Evolutionary conservation across 1,140 invertebrate species (phyloP).

Genomic region (Drosophila ambigua): DNA sequence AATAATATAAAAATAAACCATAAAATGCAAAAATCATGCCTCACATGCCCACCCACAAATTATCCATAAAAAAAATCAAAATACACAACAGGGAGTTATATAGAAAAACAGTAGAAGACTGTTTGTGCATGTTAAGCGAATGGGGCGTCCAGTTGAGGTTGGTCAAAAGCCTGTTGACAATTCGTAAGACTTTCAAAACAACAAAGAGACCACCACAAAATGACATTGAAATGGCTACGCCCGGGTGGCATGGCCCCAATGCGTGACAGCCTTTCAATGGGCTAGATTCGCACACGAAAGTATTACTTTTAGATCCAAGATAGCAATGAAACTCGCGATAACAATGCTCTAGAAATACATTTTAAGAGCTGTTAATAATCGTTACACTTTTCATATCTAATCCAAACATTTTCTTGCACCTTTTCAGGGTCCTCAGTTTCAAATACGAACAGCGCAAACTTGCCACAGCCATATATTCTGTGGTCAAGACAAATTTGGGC

Average conservation of each 20-base stretch:
- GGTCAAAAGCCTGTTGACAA: constrained; percentile 64
- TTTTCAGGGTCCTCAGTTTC: constrained; percentile 66
- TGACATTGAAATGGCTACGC: constrained; percentile 58
- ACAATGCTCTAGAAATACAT: too few species aligned
- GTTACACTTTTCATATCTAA: not conserved
- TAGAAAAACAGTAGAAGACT: constrained; percentile 34
- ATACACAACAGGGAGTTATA: constrained; percentile 41
- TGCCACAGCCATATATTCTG: constrained; percentile 63
- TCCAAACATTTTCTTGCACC: not conserved
- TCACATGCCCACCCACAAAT: constrained; percentile 57
- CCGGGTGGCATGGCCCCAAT: constrained; percentile 22
- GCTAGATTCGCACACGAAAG: constrained; percentile 18
- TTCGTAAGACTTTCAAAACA: constrained; percentile 56
- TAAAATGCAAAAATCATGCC: constrained; percentile 52
- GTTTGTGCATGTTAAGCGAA: constrained; percentile 57
- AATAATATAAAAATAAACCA: constrained; percentile 48
- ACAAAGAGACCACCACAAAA: constrained; percentile 16
- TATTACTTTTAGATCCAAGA: constrained; percentile 6
- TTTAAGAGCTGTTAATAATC: too few species aligned
- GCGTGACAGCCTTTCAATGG: constrained; percentile 15
- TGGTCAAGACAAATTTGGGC: constrained; percentile 64
- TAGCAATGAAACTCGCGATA: too few species aligned
- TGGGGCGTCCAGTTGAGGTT: constrained; percentile 52
- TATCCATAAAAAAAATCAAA: constrained; percentile 39
- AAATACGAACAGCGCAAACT: constrained; percentile 73